A percentile compares a stretch with the other conserved stretches of the same genome.
phyloP scores from a whole-genome alignment of 2,797 vertebrate species.

The Podargus strigoides region DNA sequence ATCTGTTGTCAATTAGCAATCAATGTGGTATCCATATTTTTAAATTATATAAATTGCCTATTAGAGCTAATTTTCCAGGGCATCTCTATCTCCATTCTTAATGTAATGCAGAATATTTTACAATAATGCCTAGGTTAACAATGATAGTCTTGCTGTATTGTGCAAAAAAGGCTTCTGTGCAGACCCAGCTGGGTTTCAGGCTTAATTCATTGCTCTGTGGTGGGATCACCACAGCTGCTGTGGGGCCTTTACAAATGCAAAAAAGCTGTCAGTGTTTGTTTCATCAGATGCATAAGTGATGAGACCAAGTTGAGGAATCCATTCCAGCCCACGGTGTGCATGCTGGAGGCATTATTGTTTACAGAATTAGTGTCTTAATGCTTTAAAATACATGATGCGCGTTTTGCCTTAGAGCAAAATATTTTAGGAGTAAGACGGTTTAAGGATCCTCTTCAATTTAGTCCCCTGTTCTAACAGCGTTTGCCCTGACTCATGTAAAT shows the following conservation, averaged over 20 bases:
- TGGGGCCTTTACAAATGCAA: slow-evolving; percentile 99
- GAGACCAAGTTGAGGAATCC: slow-evolving; percentile 96
- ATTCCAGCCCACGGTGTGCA: slow-evolving; percentile 73
- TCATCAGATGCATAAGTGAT: slow-evolving; percentile 97
- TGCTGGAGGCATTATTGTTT: slow-evolving; percentile 76
- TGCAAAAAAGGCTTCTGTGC: slow-evolving; percentile 87
- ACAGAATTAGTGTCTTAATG: slow-evolving; percentile 75
- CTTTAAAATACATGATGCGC: slow-evolving; percentile 71
- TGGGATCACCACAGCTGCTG: slow-evolving; percentile 99
- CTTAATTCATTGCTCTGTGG: slow-evolving; percentile 93
- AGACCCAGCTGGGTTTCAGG: slow-evolving; percentile 93
- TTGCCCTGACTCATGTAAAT: not conserved
- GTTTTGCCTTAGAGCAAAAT: slow-evolving; percentile 43
- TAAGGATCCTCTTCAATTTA: not conserved
- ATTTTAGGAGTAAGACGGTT: slow-evolving; percentile 41
- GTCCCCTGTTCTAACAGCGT: not conserved
- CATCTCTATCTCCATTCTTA: slow-evolving; percentile 56
- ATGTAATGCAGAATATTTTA: slow-evolving; percentile 78
- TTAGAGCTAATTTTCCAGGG: slow-evolving; percentile 77
- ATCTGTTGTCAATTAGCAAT: slow-evolving; percentile 63
- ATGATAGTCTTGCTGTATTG: slow-evolving; percentile 88
- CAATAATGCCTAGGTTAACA: slow-evolving; percentile 82
- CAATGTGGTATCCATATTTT: slow-evolving; percentile 51
- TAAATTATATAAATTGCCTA: slow-evolving; percentile 71
- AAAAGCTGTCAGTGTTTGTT: slow-evolving; percentile 99